Evolutionary conservation across 2,113 vertebrate genomes (phyloP).

Genomic region (Neotoma lepida): DNA sequence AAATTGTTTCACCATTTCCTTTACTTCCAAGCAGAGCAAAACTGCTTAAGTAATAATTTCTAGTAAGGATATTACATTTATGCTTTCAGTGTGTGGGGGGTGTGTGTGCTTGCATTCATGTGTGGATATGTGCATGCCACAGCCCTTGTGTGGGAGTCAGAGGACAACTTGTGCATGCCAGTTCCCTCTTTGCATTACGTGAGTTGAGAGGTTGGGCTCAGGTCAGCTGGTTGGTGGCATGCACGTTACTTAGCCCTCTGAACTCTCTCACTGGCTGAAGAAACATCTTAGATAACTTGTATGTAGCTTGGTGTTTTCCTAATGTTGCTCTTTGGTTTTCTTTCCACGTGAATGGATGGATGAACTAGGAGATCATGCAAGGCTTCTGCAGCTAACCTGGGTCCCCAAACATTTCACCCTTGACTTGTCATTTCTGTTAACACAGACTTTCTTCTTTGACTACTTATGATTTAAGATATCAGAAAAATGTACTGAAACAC

Average conservation of each 20-base stretch:
- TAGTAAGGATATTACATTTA: background rate
- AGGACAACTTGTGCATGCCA: background rate
- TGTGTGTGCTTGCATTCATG: background rate
- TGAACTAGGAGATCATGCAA: background rate
- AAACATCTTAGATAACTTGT: background rate
- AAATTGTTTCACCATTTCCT: conserved; percentile 70
- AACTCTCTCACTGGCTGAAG: background rate
- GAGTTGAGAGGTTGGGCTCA: background rate
- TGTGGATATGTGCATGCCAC: background rate
- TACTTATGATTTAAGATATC: background rate
- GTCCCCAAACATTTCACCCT: background rate
- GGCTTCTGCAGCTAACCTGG: background rate
- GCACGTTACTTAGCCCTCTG: background rate
- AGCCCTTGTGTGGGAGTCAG: background rate
- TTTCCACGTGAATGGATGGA: background rate
- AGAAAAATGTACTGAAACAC: conserved; percentile 26
- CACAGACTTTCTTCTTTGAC: conserved; percentile 20
- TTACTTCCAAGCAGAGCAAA: conserved; percentile 47
- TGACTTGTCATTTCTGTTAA: conserved; percentile 14
- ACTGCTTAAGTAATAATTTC: conserved; percentile 53
- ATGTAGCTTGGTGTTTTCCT: background rate
- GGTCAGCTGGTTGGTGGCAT: background rate
- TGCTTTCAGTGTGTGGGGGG: background rate
- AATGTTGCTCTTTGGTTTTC: conserved; percentile 18
- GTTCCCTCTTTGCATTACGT: background rate